These are phyloP conservation scores for Aphidoletes aphidimyza DNA, from an alignment of 2,888 invertebrate species.

Conservation along the genomic window DNA sequence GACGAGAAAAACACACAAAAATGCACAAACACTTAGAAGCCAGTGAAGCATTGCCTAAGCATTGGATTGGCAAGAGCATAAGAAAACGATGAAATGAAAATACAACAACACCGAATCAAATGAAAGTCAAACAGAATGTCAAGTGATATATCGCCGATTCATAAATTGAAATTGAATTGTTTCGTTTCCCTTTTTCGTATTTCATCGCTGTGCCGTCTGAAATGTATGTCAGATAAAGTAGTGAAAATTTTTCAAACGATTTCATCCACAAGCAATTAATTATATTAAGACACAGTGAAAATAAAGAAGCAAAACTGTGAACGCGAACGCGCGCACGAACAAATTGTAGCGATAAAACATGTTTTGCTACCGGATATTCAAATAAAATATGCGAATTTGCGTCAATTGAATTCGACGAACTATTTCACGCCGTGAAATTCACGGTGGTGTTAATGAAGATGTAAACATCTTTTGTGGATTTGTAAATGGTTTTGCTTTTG, in stretches of 20 bases:
- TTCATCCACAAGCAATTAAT: conserved; percentile 52
- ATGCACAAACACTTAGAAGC: neutral
- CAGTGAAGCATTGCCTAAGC: neutral
- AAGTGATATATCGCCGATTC: conserved; percentile 52
- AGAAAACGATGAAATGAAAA: neutral
- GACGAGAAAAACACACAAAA: neutral
- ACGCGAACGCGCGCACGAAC: too few relatives aligned
- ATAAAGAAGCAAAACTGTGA: too few relatives aligned
- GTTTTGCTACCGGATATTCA: conserved; percentile 49
- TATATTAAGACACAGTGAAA: neutral
- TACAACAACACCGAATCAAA: conserved; percentile 49
- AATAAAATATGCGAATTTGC: neutral
- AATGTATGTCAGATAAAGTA: conserved; percentile 19
- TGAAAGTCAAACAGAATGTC: conserved; percentile 51
- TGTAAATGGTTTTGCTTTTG: neutral
- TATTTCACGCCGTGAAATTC: neutral
- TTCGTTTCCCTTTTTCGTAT: neutral
- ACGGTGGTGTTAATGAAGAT: neutral
- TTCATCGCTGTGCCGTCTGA: neutral
- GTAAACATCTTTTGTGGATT: neutral
- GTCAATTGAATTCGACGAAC: neutral
- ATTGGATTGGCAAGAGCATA: neutral
- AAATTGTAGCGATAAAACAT: neutral
- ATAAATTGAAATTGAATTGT: conserved; percentile 52
- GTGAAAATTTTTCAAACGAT: conserved; percentile 19